Conservation (phyloP, 2,113 vertebrate species). For the Cyanoramphus novaezelandiae region DNA sequence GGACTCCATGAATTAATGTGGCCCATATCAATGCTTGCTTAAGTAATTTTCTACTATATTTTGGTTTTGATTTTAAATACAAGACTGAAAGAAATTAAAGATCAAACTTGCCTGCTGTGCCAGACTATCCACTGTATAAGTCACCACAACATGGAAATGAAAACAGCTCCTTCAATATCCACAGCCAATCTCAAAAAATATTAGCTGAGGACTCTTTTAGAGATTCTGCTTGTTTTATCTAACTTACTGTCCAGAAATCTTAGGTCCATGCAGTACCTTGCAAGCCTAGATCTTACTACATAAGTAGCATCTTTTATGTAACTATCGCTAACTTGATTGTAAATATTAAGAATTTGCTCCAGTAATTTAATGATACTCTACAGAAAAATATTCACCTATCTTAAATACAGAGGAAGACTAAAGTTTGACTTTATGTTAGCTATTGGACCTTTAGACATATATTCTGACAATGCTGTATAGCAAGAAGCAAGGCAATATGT, state of each 20-base stretch:
- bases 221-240: background rate
- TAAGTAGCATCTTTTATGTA: background rate
- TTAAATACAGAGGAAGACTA: background rate
- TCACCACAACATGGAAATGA: background rate
- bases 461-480: background rate
- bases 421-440: background rate
- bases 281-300: background rate
- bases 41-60: background rate
- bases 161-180: background rate
- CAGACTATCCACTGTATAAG: background rate
- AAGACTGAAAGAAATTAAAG: background rate
- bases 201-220: background rate
- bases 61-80: background rate
- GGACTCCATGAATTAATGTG: background rate
- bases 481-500: background rate
- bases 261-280: background rate
- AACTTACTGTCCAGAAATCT: background rate
- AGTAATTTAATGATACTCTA: background rate
- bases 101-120: background rate
- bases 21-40: background rate
- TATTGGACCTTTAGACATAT: background rate
- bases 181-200: background rate
- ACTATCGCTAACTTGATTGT: background rate
- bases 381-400: background rate
- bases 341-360: background rate